A percentile compares a stretch with the other conserved stretches of the same genome.
phyloP scores from a whole-genome alignment of 92 coral and sea anemone genomes.

The Nematostella vectensis region DNA sequence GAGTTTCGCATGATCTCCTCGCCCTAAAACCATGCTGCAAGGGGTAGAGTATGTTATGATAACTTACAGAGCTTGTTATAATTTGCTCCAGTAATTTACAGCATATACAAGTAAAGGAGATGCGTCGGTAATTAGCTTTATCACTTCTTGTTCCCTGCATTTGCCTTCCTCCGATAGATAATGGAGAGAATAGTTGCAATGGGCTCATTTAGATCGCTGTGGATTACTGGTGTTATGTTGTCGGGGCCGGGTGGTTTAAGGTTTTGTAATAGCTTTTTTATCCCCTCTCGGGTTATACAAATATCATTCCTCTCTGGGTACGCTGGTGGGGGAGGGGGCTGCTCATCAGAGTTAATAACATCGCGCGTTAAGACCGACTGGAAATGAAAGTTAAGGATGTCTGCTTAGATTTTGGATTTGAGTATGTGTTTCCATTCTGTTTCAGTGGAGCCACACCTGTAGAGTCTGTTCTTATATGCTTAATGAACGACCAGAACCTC shows the following conservation, averaged over 20 bases:
- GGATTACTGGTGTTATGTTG: conserved; percentile 5
- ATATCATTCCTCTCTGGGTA: conserved; percentile 17
- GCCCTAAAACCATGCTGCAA: conserved; percentile 18
- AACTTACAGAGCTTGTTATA: conserved; percentile 4
- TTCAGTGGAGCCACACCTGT: conserved; percentile 13
- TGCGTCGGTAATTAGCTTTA: background rate
- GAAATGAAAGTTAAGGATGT: conserved; percentile 24
- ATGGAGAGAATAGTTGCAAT: conserved; percentile 7
- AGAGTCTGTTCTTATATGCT: conserved; percentile 21
- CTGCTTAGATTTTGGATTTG: conserved; percentile 10
- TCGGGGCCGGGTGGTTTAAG: conserved; percentile 14
- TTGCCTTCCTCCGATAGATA: background rate
- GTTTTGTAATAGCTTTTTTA: background rate
- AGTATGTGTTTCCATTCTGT: conserved; percentile 9
- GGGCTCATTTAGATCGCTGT: conserved; percentile 11
- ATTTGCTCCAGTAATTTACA: conserved; percentile 30
- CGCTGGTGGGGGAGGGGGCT: conserved; percentile 3
- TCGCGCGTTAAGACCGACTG: conserved; percentile 35
- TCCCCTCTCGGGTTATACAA: conserved; percentile 10
- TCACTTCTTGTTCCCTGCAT: conserved; percentile 3
- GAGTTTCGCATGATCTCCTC: conserved; percentile 16
- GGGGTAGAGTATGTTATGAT: conserved; percentile 2
- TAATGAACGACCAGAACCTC: conserved; percentile 25
- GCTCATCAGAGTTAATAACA: conserved; percentile 2
- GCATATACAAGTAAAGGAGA: conserved; percentile 9